phyloP scores from a whole-genome alignment of 2,113 vertebrate species.

The Macrotus californicus region DNA sequence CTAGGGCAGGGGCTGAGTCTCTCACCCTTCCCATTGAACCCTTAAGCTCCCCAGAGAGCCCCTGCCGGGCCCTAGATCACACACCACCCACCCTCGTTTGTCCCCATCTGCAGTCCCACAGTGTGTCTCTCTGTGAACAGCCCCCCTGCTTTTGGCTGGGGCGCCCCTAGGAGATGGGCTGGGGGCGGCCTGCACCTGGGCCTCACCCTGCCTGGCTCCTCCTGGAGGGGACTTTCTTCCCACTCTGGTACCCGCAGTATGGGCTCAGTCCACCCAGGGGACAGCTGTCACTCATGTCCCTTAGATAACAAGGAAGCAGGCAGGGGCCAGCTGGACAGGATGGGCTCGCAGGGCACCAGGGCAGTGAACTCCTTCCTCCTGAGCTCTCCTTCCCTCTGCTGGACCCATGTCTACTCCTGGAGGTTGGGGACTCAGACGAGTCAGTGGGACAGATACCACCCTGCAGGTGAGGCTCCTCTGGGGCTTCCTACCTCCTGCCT shows the following conservation, averaged over 20 bases:
- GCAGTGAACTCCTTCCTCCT: not conserved
- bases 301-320: not conserved
- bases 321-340: too few species aligned
- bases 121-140: rapidly evolving
- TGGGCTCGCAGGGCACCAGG: rapidly evolving
- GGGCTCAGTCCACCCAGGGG: not conserved
- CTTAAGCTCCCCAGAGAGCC: not conserved
- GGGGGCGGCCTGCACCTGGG: not conserved
- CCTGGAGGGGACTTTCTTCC: not conserved
- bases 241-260: not conserved
- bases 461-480: not conserved
- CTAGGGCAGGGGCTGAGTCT: not conserved
- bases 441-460: not conserved
- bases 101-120: rapidly evolving
- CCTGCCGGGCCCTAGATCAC: not conserved
- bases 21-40: rapidly evolving
- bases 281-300: not conserved
- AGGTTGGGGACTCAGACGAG: not conserved
- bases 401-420: not conserved
- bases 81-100: not conserved
- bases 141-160: not conserved
- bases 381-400: too few species aligned
- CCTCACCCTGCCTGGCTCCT: not conserved
- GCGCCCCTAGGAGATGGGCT: not conserved
- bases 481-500: not conserved